These are phyloP conservation scores for Tanytarsus gracilentus DNA, from an alignment of 2,888 invertebrate species.

Conservation along the genomic window DNA sequence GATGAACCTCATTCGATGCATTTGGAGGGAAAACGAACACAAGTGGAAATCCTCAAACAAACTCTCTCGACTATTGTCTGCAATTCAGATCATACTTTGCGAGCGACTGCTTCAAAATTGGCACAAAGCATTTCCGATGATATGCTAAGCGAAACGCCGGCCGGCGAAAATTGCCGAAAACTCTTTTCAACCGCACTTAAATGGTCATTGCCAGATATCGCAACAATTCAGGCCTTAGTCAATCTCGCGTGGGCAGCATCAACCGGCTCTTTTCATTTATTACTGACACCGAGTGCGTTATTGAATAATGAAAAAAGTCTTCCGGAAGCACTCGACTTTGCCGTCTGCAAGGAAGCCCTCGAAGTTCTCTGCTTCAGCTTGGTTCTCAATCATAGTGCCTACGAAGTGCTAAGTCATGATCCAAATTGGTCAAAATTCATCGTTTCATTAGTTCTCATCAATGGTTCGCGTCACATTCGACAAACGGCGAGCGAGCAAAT, in stretches of 20 bases:
- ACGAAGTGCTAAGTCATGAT: constrained; percentile 73
- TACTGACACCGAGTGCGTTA: constrained; percentile 52
- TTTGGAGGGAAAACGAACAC: constrained; percentile 42
- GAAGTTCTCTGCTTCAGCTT: constrained; percentile 86
- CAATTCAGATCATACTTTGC: constrained; percentile 75
- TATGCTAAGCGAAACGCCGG: constrained; percentile 45
- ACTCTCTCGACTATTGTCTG: constrained; percentile 71
- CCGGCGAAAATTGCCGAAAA: constrained; percentile 46
- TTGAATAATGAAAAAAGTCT: constrained; percentile 43
- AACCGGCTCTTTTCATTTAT: constrained; percentile 58
- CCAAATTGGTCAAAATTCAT: constrained; percentile 82
- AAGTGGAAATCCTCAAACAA: constrained; percentile 62
- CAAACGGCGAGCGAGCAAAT: constrained; percentile 43
- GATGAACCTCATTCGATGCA: constrained; percentile 46
- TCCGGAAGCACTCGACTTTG: constrained; percentile 57
- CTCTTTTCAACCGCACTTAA: constrained; percentile 51
- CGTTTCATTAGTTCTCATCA: constrained; percentile 77
- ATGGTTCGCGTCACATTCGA: constrained; percentile 58
- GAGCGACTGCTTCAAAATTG: constrained; percentile 73
- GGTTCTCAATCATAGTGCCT: constrained; percentile 76
- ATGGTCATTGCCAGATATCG: constrained; percentile 63
- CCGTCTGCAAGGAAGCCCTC: constrained; percentile 83
- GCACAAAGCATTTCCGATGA: constrained; percentile 73
- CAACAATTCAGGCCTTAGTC: constrained; percentile 64
- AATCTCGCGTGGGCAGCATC: constrained; percentile 72